phyloP scores from a whole-genome alignment of 2,888 invertebrate species.

The Caenorhabditis sp. region DNA sequence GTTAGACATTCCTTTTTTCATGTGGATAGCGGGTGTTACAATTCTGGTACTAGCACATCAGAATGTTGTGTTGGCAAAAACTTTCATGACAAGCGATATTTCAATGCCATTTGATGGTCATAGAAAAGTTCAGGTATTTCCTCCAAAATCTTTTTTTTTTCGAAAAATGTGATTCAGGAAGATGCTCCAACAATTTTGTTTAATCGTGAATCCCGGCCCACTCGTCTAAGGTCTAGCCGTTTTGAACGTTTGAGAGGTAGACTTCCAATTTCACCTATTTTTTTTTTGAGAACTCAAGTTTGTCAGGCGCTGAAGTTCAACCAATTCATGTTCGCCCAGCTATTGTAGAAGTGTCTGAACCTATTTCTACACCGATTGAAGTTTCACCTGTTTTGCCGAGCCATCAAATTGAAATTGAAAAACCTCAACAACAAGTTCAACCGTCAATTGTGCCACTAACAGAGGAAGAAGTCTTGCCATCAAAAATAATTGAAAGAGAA shows the following conservation, averaged over 20 bases:
- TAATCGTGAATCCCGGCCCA: neutral
- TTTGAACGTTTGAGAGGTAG: slow-evolving; percentile 37
- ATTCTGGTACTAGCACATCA: neutral
- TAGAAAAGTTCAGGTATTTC: slow-evolving; percentile 17
- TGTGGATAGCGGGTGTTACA: neutral
- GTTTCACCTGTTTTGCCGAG: neutral
- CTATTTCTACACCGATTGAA: neutral
- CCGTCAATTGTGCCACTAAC: neutral
- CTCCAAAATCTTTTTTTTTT: neutral
- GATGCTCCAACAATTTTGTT: neutral
- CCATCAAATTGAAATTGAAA: neutral
- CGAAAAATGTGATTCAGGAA: neutral
- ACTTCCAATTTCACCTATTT: slow-evolving; percentile 3
- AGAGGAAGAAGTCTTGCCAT: neutral
- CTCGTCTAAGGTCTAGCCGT: slow-evolving; percentile 19
- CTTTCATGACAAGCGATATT: slow-evolving; percentile 40
- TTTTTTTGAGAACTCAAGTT: too few species aligned
- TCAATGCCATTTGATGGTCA: slow-evolving; percentile 38
- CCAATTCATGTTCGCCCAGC: slow-evolving; percentile 1
- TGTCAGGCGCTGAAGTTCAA: slow-evolving; percentile 16
- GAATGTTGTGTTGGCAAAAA: slow-evolving; percentile 14
- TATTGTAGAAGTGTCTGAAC: neutral
- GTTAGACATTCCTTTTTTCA: neutral
- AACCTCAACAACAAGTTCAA: neutral
- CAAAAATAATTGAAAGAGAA: neutral